A percentile compares a stretch with the other conserved stretches of the same genome.
Evolutionary conservation across 2,888 invertebrate genomes (phyloP).

Genomic region (Malthinus flaveolus): DNA sequence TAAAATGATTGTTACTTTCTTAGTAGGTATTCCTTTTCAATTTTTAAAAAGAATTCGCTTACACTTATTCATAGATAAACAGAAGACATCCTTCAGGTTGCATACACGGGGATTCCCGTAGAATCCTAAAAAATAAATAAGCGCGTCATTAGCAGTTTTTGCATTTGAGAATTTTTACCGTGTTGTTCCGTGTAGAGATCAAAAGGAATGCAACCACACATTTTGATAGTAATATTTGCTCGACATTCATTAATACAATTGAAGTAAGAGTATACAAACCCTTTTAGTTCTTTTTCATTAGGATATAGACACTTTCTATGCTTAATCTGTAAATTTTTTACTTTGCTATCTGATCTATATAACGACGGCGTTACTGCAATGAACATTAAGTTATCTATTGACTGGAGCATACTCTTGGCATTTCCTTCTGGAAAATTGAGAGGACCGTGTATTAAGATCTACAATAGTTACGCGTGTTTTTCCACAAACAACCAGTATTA

Average conservation of each 20-base stretch:
- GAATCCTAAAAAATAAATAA: not conserved
- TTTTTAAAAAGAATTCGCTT: conserved; percentile 25
- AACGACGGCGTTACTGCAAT: conserved; percentile 66
- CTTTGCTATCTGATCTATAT: conserved; percentile 64
- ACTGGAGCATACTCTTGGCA: conserved; percentile 62
- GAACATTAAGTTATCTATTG: conserved; percentile 61
- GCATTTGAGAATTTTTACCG: conserved; percentile 40
- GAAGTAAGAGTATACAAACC: conserved; percentile 61
- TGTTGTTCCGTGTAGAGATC: conserved; percentile 55
- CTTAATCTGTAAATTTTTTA: conserved; percentile 56
- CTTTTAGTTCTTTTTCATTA: conserved; percentile 57
- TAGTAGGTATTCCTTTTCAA: too few species aligned
- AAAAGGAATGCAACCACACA: conserved; percentile 66
- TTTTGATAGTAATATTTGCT: conserved; percentile 51
- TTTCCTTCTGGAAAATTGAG: conserved; percentile 67
- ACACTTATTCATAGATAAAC: conserved; percentile 49
- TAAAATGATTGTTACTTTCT: not conserved
- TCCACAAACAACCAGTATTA: too few species aligned
- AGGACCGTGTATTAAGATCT: conserved; percentile 68
- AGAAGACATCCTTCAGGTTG: conserved; percentile 12
- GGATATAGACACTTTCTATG: conserved; percentile 64
- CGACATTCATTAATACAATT: conserved; percentile 68
- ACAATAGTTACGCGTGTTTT: too few species aligned
- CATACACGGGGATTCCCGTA: conserved; percentile 9
- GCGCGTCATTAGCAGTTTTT: not conserved